A percentile compares a stretch with the other conserved stretches of the same genome.
phyloP scores from a whole-genome alignment of 2,113 vertebrate genomes.

The Hassar affinis region DNA sequence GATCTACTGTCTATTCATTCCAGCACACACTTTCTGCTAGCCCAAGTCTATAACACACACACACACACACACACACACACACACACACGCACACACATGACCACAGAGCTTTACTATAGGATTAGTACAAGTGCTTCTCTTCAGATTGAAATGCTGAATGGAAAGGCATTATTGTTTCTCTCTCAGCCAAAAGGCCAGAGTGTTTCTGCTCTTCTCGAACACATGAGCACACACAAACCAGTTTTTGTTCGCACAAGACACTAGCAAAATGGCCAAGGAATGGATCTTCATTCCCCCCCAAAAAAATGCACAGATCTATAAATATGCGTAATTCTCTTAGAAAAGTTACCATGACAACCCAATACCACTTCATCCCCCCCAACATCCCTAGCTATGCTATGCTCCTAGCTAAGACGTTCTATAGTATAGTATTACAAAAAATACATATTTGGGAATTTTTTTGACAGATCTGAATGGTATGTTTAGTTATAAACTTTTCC shows the following conservation, averaged over 20 bases:
- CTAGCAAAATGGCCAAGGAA: not conserved
- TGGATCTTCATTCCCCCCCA: not conserved
- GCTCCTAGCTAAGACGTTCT: not conserved
- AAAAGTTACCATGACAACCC: not conserved
- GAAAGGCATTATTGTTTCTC: not conserved
- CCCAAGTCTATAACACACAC: not conserved
- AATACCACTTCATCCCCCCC: not conserved
- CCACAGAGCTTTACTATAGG: not conserved
- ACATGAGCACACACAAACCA: not conserved
- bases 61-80: not conserved
- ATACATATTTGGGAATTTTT: not conserved
- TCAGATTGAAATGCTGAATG: constrained; percentile 21
- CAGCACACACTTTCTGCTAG: not conserved
- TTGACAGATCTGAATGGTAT: not conserved
- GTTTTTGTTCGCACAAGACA: not conserved
- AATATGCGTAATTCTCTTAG: not conserved
- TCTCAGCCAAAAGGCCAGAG: not conserved
- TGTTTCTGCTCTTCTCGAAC: not conserved
- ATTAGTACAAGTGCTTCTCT: constrained; percentile 33
- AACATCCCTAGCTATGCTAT: not conserved
- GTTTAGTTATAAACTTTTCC: not conserved
- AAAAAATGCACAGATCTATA: not conserved
- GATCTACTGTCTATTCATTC: not conserved
- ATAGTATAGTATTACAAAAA: not conserved
- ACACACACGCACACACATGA: not conserved